Evolutionary conservation across 2,888 invertebrate species (phyloP), one percentile per base, ranked within the genome.

Genomic region (Lasioglossum leucozonium): DNA sequence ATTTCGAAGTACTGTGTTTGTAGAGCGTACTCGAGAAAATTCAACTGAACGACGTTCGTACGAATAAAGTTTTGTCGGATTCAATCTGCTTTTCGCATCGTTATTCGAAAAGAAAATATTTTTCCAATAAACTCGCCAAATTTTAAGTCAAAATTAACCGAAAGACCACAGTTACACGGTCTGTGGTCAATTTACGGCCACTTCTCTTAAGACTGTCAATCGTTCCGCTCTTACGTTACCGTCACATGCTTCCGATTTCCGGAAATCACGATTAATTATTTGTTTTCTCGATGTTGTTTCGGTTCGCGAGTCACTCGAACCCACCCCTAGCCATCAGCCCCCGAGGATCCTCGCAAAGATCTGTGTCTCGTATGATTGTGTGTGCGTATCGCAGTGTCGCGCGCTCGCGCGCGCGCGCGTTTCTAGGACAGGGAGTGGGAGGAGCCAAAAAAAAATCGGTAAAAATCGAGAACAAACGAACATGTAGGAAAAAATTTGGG

Each of bases 331-430:
- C 58, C 58, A 58, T 58, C 58, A 58, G 26, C 58, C 5, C 16
- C 58, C 58, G 58, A 58, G 26, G 58, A 58, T 58, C 58, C 26
- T 58, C 13, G 58, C 37, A 30, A 69, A 58, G 58, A 58, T 58
- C 58, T 13, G 58, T 58, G 16, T 58, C 16, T 58, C 58, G 26
- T 58, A 58, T 58, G 58, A 58, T 58, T 58, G 58, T 58, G 58
- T 58, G 58, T 58, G 58, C 26, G 58, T 30, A 30, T 58, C 26
- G 26, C 26, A 16, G 16, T 16, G 58, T 58, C 13, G 26, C 58
- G 26, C 26, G 58, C 26, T 26, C 26, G 22, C 51, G 3, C 22
- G 51, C 51, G 58, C 58, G 58, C 58, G 13, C 26, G 6, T 58
- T 58, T 26, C 58, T 58, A 11, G 58, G 26, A 58, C 58, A 58